These are phyloP conservation scores for Prunella himalayana DNA, from an alignment of 2,113 vertebrate genomes.

Conservation along the genomic window DNA sequence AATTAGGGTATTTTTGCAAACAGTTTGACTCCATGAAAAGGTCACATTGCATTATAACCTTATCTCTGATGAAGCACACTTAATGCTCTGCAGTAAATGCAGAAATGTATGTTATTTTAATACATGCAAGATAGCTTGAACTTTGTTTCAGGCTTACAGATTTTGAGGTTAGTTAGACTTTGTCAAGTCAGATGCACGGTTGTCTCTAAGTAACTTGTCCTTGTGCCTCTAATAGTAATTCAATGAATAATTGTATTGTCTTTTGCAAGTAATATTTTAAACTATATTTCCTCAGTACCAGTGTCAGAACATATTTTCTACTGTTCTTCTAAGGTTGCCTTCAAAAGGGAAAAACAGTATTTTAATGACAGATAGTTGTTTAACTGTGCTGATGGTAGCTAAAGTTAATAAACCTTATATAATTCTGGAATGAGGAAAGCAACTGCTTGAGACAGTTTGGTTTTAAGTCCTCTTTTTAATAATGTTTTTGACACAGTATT, in stretches of 20 bases:
- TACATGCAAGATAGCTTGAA: neutral
- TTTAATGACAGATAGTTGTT: neutral
- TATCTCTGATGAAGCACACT: neutral
- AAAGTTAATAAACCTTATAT: neutral
- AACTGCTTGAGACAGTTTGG: neutral
- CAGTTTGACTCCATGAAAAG: neutral
- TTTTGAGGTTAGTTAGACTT: neutral
- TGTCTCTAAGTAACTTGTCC: neutral
- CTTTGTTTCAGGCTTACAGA: neutral
- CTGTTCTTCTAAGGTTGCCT: neutral
- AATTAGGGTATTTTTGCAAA: neutral
- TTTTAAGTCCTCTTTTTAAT: neutral
- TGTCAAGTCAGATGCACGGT: neutral
- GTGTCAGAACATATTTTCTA: neutral
- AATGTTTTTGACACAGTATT: neutral
- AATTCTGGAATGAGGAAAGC: neutral
- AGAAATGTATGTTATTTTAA: neutral
- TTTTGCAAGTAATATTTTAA: neutral
- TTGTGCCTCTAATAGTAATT: neutral
- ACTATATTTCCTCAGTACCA: neutral
- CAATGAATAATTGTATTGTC: neutral
- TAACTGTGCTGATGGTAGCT: neutral
- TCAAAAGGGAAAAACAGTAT: neutral
- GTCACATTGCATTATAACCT: neutral
- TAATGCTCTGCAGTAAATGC: neutral